phyloP scores from a whole-genome alignment of 1,140 invertebrate species.

The Marisa cornuarietis region DNA sequence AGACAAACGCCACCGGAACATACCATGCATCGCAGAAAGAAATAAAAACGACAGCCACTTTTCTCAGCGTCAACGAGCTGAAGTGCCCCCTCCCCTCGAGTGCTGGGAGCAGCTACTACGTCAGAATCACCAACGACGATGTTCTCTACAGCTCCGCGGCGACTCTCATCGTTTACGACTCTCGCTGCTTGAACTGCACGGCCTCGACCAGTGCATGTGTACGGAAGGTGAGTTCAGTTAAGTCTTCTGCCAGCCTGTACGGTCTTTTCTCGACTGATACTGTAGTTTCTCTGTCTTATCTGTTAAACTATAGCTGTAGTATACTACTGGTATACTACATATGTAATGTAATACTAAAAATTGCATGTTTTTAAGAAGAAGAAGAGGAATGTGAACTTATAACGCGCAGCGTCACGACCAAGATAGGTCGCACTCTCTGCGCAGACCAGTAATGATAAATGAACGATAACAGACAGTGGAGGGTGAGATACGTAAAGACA shows the following conservation, averaged over 20 bases:
- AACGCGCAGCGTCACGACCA: too few species aligned
- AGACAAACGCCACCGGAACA: constrained; percentile 39
- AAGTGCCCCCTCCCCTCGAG: constrained; percentile 32
- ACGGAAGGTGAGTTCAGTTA: constrained; percentile 34
- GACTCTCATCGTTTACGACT: constrained; percentile 41
- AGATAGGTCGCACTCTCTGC: too few species aligned
- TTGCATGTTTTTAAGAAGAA: too few species aligned
- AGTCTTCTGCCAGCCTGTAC: too few species aligned
- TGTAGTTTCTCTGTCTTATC: not conserved
- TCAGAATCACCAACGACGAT: constrained; percentile 39
- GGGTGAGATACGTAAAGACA: too few species aligned
- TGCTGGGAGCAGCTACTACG: constrained; percentile 28
- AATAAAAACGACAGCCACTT: constrained; percentile 26
- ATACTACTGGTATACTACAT: not conserved
- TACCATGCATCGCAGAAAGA: constrained; percentile 16
- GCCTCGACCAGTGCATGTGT: constrained; percentile 33
- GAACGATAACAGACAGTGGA: too few species aligned
- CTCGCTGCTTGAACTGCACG: constrained; percentile 43
- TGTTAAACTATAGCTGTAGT: too few species aligned
- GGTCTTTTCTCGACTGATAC: too few species aligned
- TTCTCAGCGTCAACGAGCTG: constrained; percentile 44
- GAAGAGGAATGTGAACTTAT: too few species aligned
- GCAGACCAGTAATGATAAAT: too few species aligned
- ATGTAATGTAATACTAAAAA: not conserved
- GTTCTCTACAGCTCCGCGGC: constrained; percentile 24